A percentile compares a stretch with the other conserved stretches of the same genome.
phyloP scores from a whole-genome alignment of 2,113 vertebrate species.

The Penelope pileata region DNA sequence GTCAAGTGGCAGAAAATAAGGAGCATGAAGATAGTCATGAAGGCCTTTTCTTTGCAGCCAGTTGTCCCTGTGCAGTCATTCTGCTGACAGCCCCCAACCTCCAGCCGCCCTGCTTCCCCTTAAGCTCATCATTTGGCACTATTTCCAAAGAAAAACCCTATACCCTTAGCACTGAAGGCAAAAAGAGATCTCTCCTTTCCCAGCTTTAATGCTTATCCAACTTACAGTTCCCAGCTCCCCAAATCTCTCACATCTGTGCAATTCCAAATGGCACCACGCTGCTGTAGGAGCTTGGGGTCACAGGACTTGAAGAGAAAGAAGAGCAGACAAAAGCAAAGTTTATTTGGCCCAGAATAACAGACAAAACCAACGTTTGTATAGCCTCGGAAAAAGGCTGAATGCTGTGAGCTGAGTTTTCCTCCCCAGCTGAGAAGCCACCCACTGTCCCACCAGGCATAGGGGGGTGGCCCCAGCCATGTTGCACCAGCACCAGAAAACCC shows the following conservation, averaged over 20 bases:
- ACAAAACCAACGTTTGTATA: neutral
- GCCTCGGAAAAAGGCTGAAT: neutral
- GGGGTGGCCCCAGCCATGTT: neutral
- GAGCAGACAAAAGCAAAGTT: neutral
- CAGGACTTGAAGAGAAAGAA: neutral
- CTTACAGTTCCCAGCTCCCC: neutral
- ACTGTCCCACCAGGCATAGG: neutral
- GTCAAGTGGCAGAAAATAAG: neutral
- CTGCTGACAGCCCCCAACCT: neutral
- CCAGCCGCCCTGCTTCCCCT: neutral
- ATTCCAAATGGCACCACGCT: neutral
- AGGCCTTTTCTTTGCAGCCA: neutral
- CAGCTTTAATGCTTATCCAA: neutral
- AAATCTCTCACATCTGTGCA: neutral
- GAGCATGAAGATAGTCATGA: neutral
- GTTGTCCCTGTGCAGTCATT: neutral
- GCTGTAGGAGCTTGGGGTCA: neutral
- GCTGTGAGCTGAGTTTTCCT: neutral
- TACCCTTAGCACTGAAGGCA: neutral
- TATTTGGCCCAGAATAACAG: neutral
- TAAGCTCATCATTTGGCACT: neutral
- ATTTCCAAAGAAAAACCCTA: neutral
- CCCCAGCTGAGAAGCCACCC: neutral
- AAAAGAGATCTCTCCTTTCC: neutral
- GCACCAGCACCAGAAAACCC: neutral